These are phyloP conservation scores for Riparia riparia DNA, from an alignment of 2,113 vertebrate genomes.

Conservation along the genomic window DNA sequence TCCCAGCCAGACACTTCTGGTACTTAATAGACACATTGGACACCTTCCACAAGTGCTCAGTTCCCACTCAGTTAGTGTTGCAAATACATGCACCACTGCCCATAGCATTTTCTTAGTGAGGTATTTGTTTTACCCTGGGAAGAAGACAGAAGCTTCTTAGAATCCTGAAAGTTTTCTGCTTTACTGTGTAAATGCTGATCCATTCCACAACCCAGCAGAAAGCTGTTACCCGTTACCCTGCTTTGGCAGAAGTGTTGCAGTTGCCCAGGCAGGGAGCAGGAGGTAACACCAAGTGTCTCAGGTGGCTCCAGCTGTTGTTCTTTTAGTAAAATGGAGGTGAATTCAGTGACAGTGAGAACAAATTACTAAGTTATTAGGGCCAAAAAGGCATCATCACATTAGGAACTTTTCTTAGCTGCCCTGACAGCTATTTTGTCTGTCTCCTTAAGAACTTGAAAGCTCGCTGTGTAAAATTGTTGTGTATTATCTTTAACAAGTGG, in stretches of 20 bases:
- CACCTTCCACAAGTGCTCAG: neutral
- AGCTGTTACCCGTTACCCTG: neutral
- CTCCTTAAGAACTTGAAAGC: constrained; percentile 45
- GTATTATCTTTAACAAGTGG: constrained; percentile 7
- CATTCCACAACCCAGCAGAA: neutral
- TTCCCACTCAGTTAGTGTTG: neutral
- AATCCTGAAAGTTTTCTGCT: neutral
- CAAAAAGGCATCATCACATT: neutral
- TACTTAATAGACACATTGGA: neutral
- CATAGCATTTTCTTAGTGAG: neutral
- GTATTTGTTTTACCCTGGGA: neutral
- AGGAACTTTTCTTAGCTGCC: neutral
- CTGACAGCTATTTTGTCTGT: neutral
- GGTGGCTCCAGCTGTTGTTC: neutral
- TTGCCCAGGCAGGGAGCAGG: neutral
- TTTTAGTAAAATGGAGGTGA: neutral
- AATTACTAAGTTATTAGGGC: neutral
- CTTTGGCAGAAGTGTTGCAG: neutral
- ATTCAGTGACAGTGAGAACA: neutral
- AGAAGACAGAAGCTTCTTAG: neutral
- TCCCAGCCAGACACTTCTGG: neutral
- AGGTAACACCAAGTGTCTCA: neutral
- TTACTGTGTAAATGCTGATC: neutral
- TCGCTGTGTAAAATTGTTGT: constrained; percentile 18
- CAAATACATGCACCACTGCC: neutral